Conservation (phyloP, 1,140 invertebrate genomes). For the Coenobita brevimanus region DNA sequence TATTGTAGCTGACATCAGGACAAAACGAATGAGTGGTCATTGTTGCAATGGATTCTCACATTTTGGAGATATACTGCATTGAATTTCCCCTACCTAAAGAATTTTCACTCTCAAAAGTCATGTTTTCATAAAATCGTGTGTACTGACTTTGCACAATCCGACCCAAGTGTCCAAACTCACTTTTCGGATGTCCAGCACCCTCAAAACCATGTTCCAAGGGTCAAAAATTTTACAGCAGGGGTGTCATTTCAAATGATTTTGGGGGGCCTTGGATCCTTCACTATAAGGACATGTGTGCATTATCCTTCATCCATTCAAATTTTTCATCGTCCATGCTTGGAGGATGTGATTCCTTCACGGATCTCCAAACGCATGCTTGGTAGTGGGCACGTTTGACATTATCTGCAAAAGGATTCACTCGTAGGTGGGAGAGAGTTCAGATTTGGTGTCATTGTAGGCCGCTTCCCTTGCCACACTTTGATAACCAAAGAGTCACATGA, state of each 20-base stretch:
- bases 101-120: background rate
- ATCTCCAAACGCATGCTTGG: too few species aligned
- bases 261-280: background rate
- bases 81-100: background rate
- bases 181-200: constrained; percentile 1
- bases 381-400: too few species aligned
- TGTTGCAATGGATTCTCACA: background rate
- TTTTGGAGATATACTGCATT: background rate
- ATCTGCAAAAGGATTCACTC: too few species aligned
- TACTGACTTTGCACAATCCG: constrained; percentile 1
- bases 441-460: too few species aligned
- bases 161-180: constrained; percentile 1
- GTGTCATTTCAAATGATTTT: background rate
- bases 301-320: too few species aligned
- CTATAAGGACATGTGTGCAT: too few species aligned
- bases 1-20: background rate
- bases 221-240: background rate
- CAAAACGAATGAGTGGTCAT: background rate
- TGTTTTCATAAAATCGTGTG: constrained; percentile 2
- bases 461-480: too few species aligned
- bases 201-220: background rate
- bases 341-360: too few species aligned
- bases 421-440: too few species aligned
- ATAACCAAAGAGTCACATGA: too few species aligned
- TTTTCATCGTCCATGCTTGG: too few species aligned